These are phyloP conservation scores for Leptopterna dolabrata DNA, from an alignment of 2,888 invertebrate genomes.

Conservation along the genomic window DNA sequence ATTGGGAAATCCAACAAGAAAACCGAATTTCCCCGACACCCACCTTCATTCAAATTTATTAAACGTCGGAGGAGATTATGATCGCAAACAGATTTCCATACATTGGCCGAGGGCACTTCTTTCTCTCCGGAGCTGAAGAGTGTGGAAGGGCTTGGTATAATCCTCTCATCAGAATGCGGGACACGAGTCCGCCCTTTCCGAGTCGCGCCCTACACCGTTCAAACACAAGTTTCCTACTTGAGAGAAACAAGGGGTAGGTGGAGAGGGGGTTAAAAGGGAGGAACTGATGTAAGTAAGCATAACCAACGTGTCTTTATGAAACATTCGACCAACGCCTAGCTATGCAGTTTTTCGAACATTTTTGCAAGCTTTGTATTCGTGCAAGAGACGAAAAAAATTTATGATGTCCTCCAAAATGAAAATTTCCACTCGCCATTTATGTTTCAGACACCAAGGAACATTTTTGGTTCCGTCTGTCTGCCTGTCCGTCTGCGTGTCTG, in stretches of 20 bases:
- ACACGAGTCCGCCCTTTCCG: slow-evolving; percentile 5
- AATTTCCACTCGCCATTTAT: no score
- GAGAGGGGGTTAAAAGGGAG: no score
- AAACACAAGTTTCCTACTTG: slow-evolving; percentile 16
- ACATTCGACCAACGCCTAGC: no score
- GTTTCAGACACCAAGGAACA: no score
- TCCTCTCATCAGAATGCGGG: slow-evolving; percentile 23
- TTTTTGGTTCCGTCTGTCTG: no score
- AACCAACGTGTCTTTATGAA: no score
- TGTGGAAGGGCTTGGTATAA: slow-evolving; percentile 1
- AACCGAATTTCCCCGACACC: not conserved
- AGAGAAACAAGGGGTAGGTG: not conserved
- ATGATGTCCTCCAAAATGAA: no score
- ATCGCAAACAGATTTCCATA: slow-evolving; percentile 27
- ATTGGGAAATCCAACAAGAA: not conserved
- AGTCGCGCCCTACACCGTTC: not conserved
- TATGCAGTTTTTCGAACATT: no score
- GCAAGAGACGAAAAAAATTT: no score
- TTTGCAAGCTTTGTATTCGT: no score
- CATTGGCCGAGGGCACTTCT: not conserved
- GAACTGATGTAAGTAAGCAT: not conserved
- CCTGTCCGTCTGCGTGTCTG: no score
- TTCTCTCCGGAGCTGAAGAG: not conserved
- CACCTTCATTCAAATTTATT: not conserved
- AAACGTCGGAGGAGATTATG: not conserved